Conservation (phyloP, 2,797 vertebrate species). For the Lutjanus argentimaculatus region DNA sequence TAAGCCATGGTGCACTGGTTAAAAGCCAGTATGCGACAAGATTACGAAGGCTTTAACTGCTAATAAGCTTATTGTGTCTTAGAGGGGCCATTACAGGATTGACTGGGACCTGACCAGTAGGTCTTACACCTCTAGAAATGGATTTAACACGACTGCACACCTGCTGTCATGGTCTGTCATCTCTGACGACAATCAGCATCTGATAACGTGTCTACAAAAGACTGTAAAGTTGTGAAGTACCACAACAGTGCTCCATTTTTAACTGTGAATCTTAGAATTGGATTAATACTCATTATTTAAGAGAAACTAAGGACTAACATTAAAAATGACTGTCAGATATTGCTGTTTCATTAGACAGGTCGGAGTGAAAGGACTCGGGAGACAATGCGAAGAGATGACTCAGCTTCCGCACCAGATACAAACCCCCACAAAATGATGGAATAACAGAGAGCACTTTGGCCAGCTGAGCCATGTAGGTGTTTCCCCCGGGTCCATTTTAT, state of each 20-base stretch:
- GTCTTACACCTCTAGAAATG: constrained; percentile 44
- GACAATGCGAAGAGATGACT: constrained; percentile 30
- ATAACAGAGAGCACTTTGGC: constrained; percentile 34
- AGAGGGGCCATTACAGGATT: constrained; percentile 44
- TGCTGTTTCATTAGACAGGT: neutral
- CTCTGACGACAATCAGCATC: neutral
- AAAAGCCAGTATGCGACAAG: constrained; percentile 52
- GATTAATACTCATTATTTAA: neutral
- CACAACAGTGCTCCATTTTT: neutral
- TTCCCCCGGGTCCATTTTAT: constrained; percentile 24
- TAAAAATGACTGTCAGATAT: neutral
- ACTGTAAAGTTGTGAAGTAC: neutral
- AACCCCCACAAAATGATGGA: constrained; percentile 5
- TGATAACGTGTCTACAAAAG: neutral
- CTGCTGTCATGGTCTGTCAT: constrained; percentile 22
- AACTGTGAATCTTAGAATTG: neutral
- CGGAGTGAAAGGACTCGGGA: constrained; percentile 7
- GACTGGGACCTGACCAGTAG: constrained; percentile 41
- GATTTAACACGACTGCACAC: constrained; percentile 36
- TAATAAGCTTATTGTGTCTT: constrained; percentile 66
- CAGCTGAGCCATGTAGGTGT: constrained; percentile 34
- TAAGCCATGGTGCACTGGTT: constrained; percentile 9
- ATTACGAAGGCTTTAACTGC: constrained; percentile 51
- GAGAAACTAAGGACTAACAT: neutral
- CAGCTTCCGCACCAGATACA: constrained; percentile 20